These are phyloP conservation scores for Anolis apletophallus DNA, from an alignment of 2,797 vertebrate genomes.

Conservation along the genomic window DNA sequence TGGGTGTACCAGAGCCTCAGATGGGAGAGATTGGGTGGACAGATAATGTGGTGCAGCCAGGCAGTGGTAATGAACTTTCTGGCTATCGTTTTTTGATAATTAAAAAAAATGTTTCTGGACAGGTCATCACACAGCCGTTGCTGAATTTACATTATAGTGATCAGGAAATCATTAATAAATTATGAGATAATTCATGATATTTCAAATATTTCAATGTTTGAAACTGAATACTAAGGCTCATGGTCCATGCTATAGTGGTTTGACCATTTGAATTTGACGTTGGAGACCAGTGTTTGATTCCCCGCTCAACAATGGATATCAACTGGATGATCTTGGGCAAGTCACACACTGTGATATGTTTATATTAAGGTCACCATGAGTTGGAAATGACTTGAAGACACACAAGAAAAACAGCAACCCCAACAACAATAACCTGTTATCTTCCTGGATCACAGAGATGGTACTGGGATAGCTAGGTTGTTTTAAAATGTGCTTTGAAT, in stretches of 20 bases:
- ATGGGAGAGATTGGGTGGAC: too few relatives aligned
- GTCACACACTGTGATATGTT: too few relatives aligned
- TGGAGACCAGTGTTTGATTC: too few relatives aligned
- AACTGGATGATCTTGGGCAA: too few relatives aligned
- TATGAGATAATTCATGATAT: neutral
- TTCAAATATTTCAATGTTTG: neutral
- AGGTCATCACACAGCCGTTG: neutral
- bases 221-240: neutral
- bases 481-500: neutral
- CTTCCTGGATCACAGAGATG: constrained; percentile 25
- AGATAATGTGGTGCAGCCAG: too few relatives aligned
- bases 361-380: too few relatives aligned
- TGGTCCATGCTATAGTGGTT: too few relatives aligned
- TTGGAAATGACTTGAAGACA: too few relatives aligned
- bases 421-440: neutral
- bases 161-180: neutral
- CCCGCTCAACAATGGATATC: too few relatives aligned
- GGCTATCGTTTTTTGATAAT: neutral
- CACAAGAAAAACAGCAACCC: too few relatives aligned
- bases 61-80: neutral
- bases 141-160: neutral
- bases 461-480: neutral
- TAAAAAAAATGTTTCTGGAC: neutral
- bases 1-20: too few relatives aligned
- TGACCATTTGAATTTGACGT: too few relatives aligned